Evolutionary conservation across 1,140 invertebrate species (phyloP).

Genomic region (Aricia agestis): DNA sequence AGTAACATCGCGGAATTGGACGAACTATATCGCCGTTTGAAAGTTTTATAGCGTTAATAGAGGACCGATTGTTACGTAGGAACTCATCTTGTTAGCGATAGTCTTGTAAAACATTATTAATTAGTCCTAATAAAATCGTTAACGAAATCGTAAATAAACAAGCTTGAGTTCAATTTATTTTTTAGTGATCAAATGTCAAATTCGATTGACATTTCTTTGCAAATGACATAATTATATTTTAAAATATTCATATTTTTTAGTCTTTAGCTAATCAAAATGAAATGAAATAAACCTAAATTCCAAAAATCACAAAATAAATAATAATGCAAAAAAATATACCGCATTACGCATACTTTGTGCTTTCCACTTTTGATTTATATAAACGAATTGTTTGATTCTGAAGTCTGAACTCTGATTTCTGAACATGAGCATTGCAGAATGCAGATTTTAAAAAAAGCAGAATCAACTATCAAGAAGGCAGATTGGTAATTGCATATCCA

Average conservation of each 20-base stretch:
- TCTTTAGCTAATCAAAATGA: too few relatives aligned
- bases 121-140: conserved; percentile 27
- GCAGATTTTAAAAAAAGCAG: too few relatives aligned
- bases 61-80: conserved; percentile 40
- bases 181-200: conserved; percentile 21
- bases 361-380: too few relatives aligned
- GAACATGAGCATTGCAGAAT: too few relatives aligned
- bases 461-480: too few relatives aligned
- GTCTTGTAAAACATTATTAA: conserved; percentile 20
- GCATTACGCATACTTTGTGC: too few relatives aligned
- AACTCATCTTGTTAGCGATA: conserved; percentile 53
- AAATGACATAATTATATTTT: background rate
- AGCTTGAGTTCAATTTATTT: conserved; percentile 31
- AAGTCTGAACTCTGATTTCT: too few relatives aligned
- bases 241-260: background rate
- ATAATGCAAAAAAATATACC: too few relatives aligned
- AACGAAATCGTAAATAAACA: conserved; percentile 40
- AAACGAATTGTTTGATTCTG: too few relatives aligned
- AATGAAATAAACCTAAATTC: too few relatives aligned
- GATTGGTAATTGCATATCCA: too few relatives aligned
- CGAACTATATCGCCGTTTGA: conserved; percentile 38
- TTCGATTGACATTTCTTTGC: conserved; percentile 15
- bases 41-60: conserved; percentile 32
- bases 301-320: too few relatives aligned
- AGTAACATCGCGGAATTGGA: conserved; percentile 51